These are phyloP conservation scores for Drosophila neutralis DNA, from an alignment of 2,888 invertebrate species.

Conservation along the genomic window DNA sequence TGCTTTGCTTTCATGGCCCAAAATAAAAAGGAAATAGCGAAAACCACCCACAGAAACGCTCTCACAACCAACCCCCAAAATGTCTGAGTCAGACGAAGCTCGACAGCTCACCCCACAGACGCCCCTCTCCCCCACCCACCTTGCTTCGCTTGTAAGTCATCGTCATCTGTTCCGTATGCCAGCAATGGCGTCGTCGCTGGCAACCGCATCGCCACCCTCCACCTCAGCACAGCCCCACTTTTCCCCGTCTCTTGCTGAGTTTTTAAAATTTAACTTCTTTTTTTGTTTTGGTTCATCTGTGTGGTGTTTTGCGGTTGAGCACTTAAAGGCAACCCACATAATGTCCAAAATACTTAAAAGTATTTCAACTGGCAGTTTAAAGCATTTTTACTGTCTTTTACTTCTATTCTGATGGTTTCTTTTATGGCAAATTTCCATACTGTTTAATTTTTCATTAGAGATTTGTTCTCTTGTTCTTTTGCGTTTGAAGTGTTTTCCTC, in stretches of 20 bases:
- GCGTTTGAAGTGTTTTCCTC: background rate
- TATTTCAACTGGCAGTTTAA: constrained; percentile 38
- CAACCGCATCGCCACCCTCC: constrained; percentile 34
- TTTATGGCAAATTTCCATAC: constrained; percentile 58
- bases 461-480: constrained; percentile 42
- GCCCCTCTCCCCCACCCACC: background rate
- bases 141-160: constrained; percentile 10
- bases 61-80: constrained; percentile 50
- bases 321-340: constrained; percentile 65
- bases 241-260: constrained; percentile 17
- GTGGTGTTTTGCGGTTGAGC: constrained; percentile 75
- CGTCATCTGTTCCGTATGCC: constrained; percentile 31
- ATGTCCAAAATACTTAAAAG: constrained; percentile 38
- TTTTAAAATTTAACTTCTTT: constrained; percentile 76
- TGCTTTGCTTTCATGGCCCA: constrained; percentile 49
- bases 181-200: constrained; percentile 58
- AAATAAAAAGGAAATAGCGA: constrained; percentile 8
- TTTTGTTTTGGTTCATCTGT: constrained; percentile 65
- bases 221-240: background rate
- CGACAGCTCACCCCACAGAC: constrained; percentile 3
- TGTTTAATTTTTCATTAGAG: constrained; percentile 77
- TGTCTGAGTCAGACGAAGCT: constrained; percentile 49
- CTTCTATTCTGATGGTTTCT: constrained; percentile 3
- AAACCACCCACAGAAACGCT: constrained; percentile 20
- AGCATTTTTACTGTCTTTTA: constrained; percentile 33